These are phyloP conservation scores for Drosophila watanabei DNA, from an alignment of 1,140 invertebrate genomes.

Conservation along the genomic window DNA sequence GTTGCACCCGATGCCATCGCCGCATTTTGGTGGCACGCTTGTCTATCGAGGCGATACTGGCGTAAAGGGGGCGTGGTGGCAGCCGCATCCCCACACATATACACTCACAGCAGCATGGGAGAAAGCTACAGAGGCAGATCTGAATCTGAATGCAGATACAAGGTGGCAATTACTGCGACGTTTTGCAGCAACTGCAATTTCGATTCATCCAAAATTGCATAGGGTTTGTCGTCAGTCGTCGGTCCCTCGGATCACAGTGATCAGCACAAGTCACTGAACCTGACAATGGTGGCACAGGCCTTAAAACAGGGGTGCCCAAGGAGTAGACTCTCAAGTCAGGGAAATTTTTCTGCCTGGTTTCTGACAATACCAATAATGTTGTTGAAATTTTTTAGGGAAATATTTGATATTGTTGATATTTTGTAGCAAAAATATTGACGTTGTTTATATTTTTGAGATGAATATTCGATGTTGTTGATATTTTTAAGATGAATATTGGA, in stretches of 20 bases:
- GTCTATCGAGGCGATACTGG: conserved; percentile 65
- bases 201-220: conserved; percentile 42
- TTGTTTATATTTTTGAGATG: too few species aligned
- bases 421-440: too few species aligned
- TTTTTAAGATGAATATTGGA: too few species aligned
- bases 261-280: conserved; percentile 41
- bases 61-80: conserved; percentile 5
- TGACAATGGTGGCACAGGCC: neutral
- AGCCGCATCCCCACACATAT: conserved; percentile 8
- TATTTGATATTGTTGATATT: too few species aligned
- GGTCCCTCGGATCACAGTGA: conserved; percentile 46
- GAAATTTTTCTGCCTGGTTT: neutral
- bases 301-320: neutral
- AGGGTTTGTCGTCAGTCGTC: conserved; percentile 29
- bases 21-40: conserved; percentile 62
- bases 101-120: conserved; percentile 34
- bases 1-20: conserved; percentile 44
- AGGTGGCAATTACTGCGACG: conserved; percentile 56
- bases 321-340: neutral
- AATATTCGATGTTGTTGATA: too few species aligned
- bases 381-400: too few species aligned
- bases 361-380: neutral
- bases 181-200: conserved; percentile 58
- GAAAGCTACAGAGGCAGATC: conserved; percentile 54
- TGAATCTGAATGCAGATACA: conserved; percentile 44